Base-by-base conservation (phyloP, 2,888 invertebrate genomes). In the Drosophila mettleri region DNA sequence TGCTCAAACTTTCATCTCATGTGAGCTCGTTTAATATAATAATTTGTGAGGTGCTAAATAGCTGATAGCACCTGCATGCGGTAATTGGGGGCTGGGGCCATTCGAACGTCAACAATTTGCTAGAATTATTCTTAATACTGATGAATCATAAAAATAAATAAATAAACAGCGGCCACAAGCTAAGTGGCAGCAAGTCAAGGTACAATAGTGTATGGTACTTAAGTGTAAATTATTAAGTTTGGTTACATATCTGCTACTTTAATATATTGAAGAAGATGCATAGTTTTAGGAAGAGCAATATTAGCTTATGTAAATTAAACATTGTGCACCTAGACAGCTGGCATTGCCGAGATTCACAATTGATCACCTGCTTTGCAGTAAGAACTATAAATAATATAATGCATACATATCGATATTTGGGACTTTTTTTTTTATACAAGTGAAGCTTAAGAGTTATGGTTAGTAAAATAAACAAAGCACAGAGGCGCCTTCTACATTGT, bases 1-100 rank as follows among this genome's bases (percentile, higher is more conserved):
- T 60, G 57, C 59, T 55, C 8, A n/a, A 14, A 18, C 46, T 78
- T 72, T 68, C 52, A 74, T 70, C 78, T 67, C 68, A 72, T 66
- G 33, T 6, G 49, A 34, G 24, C 46, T 46, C 14, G 7, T 3
- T 46, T 18, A 46, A 6, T 31, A 8, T 20, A 16, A 6, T 12
- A 29, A 43, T 63, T 69, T 38, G 43, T 20, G 51, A 70, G 74
- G 83, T 63, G 73, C 43, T 72, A 75, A 74, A 49, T 20, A 27
- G 43, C 36, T 22, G 57, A 41, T 61, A 24, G 43, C 69, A 57
- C 55, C 20, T 43, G 8, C 6, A 22, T 14, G 43, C 7, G n/a
- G 36, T 9, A 8, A 18, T 43, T 29, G 24, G 12, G 31, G 39
- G 27, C 24, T 27, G n/a, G 38, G 39, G n/a, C 16, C 12, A 16